phyloP scores from a whole-genome alignment of 2,888 invertebrate genomes.

The Saturnia pavonia region DNA sequence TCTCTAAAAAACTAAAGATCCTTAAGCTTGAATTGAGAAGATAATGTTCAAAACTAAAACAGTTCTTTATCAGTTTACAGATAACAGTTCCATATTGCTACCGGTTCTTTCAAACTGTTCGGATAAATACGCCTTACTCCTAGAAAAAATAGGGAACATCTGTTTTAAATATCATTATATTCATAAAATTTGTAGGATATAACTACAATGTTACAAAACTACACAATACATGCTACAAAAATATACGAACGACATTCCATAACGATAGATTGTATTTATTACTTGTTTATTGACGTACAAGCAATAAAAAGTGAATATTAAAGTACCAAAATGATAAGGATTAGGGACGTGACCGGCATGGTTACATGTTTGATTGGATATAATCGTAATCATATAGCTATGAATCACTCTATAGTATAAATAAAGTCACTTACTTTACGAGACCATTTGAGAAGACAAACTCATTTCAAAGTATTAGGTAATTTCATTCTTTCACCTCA shows the following conservation, averaged over 20 bases:
- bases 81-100: too few relatives aligned
- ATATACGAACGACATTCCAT: neutral
- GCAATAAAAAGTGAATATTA: constrained; percentile 34
- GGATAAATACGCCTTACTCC: too few relatives aligned
- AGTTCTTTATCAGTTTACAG: too few relatives aligned
- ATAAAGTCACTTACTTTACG: neutral
- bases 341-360: constrained; percentile 32
- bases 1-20: too few relatives aligned
- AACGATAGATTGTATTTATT: constrained; percentile 18
- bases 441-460: neutral
- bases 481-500: too few relatives aligned
- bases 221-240: neutral
- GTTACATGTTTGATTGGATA: constrained; percentile 23
- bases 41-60: too few relatives aligned
- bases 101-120: too few relatives aligned
- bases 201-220: too few relatives aligned
- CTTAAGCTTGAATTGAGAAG: too few relatives aligned
- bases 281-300: constrained; percentile 24
- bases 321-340: constrained; percentile 23
- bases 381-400: constrained; percentile 15
- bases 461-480: neutral
- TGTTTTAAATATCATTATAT: too few relatives aligned
- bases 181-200: neutral
- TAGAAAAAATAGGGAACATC: too few relatives aligned
- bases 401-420: neutral